Base-by-base conservation (phyloP, 2,888 invertebrate genomes). In the Axea sp. region DNA sequence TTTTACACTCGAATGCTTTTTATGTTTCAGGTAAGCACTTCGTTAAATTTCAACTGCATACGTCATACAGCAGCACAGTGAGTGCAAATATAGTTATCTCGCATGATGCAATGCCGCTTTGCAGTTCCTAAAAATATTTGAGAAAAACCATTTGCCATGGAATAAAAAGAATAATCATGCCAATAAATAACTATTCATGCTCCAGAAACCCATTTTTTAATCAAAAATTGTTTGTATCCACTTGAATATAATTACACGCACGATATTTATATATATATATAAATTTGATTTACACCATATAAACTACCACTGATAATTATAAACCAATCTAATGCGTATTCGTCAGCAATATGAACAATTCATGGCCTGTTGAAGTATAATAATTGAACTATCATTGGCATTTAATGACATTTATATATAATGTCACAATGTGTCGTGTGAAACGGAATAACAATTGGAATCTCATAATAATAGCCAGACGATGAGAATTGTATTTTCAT, bases 401-500 rank as follows among this genome's bases (percentile, higher is more conserved):
- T 55, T 55, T 28, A 55, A 30, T 39, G 28, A 28, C 30, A 39
- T 39, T 55, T 55, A 22, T 39, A 22, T 30, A 22, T 39, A 39
- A 55, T 55, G 37, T 55, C 41, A 22, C 39, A 26, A 8, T 4
- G 12, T n/a, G 4, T 30, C 30, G 19, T 39, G 39, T 41, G 33
- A 26, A 59, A 59, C 24, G 43, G 22, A 59, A 59, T 59, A 19
- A 41, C 26, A 12, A 43, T 5, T 24, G 8, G 26, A 53, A 15
- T 24, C 53, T 35, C 28, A 35, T 35, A 11, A 26, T 51, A 30
- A 33, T 39, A 17, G 19, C 12, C 7, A 15, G 37, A 31, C 41
- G 35, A 31, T 41, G 57, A 17, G 57, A 67, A 67, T 49, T 24
- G 22, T 26, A 8, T 26, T 41, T 35, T 57, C 31, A 41, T 57